Percentiles rank a stretch among this genome's conserved stretches.
These are phyloP conservation scores for Pseudomyrmex concolor DNA, from an alignment of 1,140 invertebrate species.

Conservation along the genomic window DNA sequence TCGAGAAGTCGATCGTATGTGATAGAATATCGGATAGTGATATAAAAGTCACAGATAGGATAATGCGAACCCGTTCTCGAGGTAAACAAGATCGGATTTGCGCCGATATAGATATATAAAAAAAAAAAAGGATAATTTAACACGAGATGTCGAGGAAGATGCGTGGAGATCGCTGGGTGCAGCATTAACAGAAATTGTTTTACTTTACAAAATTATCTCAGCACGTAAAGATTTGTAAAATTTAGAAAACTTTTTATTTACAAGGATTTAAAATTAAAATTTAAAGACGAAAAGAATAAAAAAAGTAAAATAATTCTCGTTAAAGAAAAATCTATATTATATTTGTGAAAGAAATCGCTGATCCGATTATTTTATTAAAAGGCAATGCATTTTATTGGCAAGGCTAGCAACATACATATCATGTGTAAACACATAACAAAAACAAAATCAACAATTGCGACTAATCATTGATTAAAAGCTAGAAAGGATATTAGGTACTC, in stretches of 20 bases:
- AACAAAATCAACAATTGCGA: constrained; percentile 64
- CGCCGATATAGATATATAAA: constrained; percentile 18
- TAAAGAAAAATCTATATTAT: background rate
- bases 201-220: background rate
- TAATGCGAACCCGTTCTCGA: constrained; percentile 36
- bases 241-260: too few species aligned
- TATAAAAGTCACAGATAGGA: constrained; percentile 31
- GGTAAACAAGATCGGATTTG: constrained; percentile 71
- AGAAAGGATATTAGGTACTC: constrained; percentile 52
- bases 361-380: constrained; percentile 66
- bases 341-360: background rate
- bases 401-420: constrained; percentile 73
- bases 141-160: background rate
- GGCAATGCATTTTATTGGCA: constrained; percentile 75
- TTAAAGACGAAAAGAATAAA: too few species aligned
- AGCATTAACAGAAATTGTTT: background rate
- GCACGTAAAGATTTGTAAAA: too few species aligned
- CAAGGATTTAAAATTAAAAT: too few species aligned
- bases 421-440: constrained; percentile 66
- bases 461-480: constrained; percentile 65
- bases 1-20: constrained; percentile 57
- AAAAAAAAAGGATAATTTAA: constrained; percentile 27
- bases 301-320: background rate
- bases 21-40: constrained; percentile 61
- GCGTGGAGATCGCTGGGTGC: background rate